Evolutionary conservation across 2,797 vertebrate species (phyloP), one percentile per base, ranked within the genome.

Genomic region (Sternarchorhynchus goeldii): DNA sequence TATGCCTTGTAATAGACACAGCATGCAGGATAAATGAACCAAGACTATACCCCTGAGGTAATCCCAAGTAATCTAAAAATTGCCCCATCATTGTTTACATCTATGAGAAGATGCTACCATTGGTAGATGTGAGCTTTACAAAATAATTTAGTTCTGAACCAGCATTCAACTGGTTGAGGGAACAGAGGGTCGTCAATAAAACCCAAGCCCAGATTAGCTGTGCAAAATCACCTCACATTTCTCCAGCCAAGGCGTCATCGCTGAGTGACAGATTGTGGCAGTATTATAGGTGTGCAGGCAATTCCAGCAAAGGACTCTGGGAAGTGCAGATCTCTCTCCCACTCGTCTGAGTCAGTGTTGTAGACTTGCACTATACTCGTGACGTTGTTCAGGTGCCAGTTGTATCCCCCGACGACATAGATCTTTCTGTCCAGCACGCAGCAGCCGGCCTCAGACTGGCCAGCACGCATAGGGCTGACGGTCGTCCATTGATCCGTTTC

Each of bases 311-410:
- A 98, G 1, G 97, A 99, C 73, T 99, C 96, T 0, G 98, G 97
- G 82, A 99, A 99, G 85, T 98, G 97, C 53, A 99, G 83, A 89
- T 99, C 98, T 17, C 97, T 92, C 85, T 99, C 97, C 98, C 98
- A 99, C 85, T 98, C 95, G 0, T 99, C 96, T 0, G 94, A 95
- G 74, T 96, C 96, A 0, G 94, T 95, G 91, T 98, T 99, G 77
- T 98, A 99, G 67, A 99, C 96, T 87, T 99, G 98, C 77, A 99
- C 95, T 0, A 98, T 94, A 91, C 97, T 97, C 0, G 96, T 99
- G 0, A 99, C 98, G 0, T 99, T 99, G 91, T 99, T 99, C 31
- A 99, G 92, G 75, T 97, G 96, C 98, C 98, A 99, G 75, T 97
- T 99, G 92, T 99, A 99, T 4, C 98, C 98, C 0, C 98, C 98